A percentile compares a stretch with the other conserved stretches of the same genome.
Conservation (phyloP, 1,140 invertebrate species). For the Atta cephalotes region DNA sequence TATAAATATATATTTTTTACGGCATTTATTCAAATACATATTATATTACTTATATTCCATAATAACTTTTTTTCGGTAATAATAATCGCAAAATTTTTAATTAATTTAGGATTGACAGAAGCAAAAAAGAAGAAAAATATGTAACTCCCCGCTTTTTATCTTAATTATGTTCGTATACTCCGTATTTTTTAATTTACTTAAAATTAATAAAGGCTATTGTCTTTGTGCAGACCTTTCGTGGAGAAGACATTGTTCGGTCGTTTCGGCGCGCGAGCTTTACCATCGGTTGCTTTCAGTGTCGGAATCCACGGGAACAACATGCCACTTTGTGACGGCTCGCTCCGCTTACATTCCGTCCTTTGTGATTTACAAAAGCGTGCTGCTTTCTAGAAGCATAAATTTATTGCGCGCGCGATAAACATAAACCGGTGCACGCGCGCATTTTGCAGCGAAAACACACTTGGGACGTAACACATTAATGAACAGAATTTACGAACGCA, state of each 20-base stretch:
- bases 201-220: neutral
- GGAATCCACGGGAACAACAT: constrained; percentile 28
- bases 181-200: constrained; percentile 14
- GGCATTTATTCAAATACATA: neutral
- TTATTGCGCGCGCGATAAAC: constrained; percentile 36
- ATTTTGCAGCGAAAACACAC: constrained; percentile 12
- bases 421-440: neutral
- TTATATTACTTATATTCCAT: too few relatives aligned
- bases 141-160: neutral
- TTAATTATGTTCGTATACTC: neutral
- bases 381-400: constrained; percentile 55
- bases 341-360: constrained; percentile 32
- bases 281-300: constrained; percentile 12
- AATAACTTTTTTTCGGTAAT: neutral
- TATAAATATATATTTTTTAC: too few relatives aligned
- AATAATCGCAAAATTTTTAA: neutral
- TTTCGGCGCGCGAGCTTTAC: constrained; percentile 22
- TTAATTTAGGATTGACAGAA: constrained; percentile 9
- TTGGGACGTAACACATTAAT: constrained; percentile 16
- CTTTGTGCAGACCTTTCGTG: constrained; percentile 36
- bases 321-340: constrained; percentile 27
- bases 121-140: neutral
- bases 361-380: constrained; percentile 36
- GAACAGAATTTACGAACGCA: constrained; percentile 51
- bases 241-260: constrained; percentile 44